Percentiles rank a stretch among this genome's conserved stretches.
These are phyloP conservation scores for Brachyopa scutellaris DNA, from an alignment of 2,888 invertebrate genomes.

Conservation along the genomic window DNA sequence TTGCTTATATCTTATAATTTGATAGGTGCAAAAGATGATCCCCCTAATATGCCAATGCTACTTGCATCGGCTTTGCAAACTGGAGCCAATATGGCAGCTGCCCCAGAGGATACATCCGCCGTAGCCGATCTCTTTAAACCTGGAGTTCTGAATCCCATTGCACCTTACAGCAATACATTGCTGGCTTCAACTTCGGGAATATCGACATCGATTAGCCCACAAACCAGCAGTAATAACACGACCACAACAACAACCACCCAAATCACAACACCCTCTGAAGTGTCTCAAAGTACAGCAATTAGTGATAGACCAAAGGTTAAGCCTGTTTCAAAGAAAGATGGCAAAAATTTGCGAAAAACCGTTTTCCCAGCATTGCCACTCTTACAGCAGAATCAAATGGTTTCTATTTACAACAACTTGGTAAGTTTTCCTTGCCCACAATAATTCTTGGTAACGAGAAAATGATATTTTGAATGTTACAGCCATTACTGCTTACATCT, in stretches of 20 bases:
- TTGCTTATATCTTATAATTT: too few species aligned
- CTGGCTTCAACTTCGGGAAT: slow-evolving; percentile 49
- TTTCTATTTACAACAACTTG: slow-evolving; percentile 81
- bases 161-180: slow-evolving; percentile 54
- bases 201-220: slow-evolving; percentile 56
- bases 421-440: slow-evolving; percentile 77
- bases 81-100: slow-evolving; percentile 46
- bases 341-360: slow-evolving; percentile 87
- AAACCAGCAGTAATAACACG: slow-evolving; percentile 70
- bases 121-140: slow-evolving; percentile 65
- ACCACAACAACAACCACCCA: slow-evolving; percentile 75
- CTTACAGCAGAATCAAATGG: slow-evolving; percentile 81
- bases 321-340: slow-evolving; percentile 90
- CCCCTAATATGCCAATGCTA: slow-evolving; percentile 57
- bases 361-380: slow-evolving; percentile 79
- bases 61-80: slow-evolving; percentile 62
- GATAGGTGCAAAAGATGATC: slow-evolving; percentile 53
- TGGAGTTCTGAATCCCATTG: slow-evolving; percentile 45
- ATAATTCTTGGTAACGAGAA: background rate
- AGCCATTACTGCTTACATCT: slow-evolving; percentile 75
- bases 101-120: slow-evolving; percentile 54
- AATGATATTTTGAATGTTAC: slow-evolving; percentile 8
- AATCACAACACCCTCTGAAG: slow-evolving; percentile 82
- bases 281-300: slow-evolving; percentile 87
- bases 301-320: slow-evolving; percentile 93